Percentiles rank a stretch among this genome's conserved stretches.
These are phyloP conservation scores for Mus minutoides DNA, from an alignment of 2,797 vertebrate species.

Conservation along the genomic window DNA sequence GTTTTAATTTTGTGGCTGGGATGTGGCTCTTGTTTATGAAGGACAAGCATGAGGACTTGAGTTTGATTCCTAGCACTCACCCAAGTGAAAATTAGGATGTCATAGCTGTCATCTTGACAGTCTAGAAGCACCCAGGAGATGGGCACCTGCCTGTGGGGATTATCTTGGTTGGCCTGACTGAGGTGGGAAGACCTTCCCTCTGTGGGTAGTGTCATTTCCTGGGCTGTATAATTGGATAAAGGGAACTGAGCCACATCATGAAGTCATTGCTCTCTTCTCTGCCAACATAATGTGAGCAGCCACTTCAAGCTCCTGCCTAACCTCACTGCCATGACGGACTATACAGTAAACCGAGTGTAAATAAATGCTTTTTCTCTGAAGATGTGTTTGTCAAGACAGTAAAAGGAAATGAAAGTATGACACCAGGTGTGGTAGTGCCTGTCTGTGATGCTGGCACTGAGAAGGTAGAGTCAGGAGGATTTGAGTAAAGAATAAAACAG, in stretches of 20 bases:
- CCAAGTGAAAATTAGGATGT: not conserved
- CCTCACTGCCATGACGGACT: not conserved
- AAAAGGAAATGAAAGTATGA: not conserved
- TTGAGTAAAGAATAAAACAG: not conserved
- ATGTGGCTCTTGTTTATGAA: too few species aligned
- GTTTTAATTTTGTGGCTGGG: not conserved
- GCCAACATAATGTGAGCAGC: not conserved
- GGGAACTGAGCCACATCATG: not conserved
- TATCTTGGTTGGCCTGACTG: not conserved
- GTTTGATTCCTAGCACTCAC: not conserved
- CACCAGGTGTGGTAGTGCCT: not conserved
- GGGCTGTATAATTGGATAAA: not conserved
- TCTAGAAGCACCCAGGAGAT: not conserved
- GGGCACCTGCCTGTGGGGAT: not conserved
- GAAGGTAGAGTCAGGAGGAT: not conserved
- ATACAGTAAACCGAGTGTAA: not conserved
- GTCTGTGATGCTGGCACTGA: not conserved
- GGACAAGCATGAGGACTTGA: too few species aligned
- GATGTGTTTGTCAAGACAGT: not conserved
- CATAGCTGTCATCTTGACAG: not conserved
- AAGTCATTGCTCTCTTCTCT: not conserved
- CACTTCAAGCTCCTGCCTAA: not conserved
- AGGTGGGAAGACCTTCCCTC: not conserved
- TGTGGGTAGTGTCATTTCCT: not conserved
- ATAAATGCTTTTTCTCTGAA: not conserved